phyloP scores from a whole-genome alignment of 2,113 vertebrate genomes.

The Riparia riparia region DNA sequence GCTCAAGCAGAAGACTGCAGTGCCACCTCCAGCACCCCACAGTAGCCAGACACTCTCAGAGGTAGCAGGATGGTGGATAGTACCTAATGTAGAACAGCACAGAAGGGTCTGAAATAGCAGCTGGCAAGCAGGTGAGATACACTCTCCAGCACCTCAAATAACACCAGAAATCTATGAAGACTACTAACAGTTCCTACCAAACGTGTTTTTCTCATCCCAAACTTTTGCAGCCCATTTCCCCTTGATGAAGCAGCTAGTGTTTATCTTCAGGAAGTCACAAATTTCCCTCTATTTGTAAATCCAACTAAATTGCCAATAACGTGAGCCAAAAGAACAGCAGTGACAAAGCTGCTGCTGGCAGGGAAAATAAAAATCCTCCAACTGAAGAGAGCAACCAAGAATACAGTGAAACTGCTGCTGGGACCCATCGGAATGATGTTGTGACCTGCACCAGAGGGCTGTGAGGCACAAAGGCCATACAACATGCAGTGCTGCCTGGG shows the following conservation, averaged over 20 bases:
- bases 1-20: neutral
- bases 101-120: neutral
- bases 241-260: neutral
- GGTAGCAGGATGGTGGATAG: neutral
- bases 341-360: neutral
- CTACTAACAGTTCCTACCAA: neutral
- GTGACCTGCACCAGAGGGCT: rapidly evolving
- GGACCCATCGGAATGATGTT: rapidly evolving
- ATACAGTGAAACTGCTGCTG: neutral
- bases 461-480: neutral
- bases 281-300: neutral
- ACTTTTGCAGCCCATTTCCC: neutral
- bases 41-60: neutral
- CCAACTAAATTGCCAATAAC: neutral
- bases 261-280: neutral
- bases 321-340: neutral
- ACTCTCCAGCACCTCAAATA: neutral
- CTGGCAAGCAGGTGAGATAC: neutral
- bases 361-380: neutral
- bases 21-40: neutral
- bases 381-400: neutral
- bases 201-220: neutral
- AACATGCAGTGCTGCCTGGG: neutral
- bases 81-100: neutral
- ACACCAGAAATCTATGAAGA: neutral